Percentiles rank a stretch among this genome's conserved stretches.
phyloP scores from a whole-genome alignment of 2,888 invertebrate genomes.

The Ophioninae sp. region DNA sequence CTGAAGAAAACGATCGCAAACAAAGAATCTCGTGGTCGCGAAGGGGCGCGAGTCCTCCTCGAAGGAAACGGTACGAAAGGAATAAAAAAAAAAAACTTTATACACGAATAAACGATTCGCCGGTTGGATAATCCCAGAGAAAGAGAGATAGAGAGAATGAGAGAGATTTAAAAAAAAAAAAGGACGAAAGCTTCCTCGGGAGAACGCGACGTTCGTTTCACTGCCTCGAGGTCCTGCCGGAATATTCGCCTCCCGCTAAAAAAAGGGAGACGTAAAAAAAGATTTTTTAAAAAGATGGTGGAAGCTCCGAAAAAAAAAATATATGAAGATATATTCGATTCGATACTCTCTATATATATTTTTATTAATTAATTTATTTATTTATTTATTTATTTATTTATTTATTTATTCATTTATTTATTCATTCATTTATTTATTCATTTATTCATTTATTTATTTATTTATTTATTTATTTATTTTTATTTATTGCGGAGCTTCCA shows the following conservation, averaged over 20 bases:
- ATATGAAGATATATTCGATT: too few relatives aligned
- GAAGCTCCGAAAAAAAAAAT: too few relatives aligned
- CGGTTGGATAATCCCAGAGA: constrained; percentile 79
- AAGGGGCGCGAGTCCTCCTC: constrained; percentile 65
- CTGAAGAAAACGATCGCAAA: constrained; percentile 79
- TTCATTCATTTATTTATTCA: too few relatives aligned
- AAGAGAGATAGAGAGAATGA: constrained; percentile 69
- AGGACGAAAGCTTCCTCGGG: constrained; percentile 66
- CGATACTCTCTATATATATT: too few relatives aligned
- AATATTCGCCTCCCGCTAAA: constrained; percentile 33
- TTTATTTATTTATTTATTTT: too few relatives aligned
- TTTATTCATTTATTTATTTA: too few relatives aligned
- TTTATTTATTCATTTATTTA: too few relatives aligned
- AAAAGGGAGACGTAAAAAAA: constrained; percentile 17
- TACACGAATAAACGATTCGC: constrained; percentile 81
- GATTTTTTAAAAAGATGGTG: constrained; percentile 3
- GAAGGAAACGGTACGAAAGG: constrained; percentile 76
- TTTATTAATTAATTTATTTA: too few relatives aligned
- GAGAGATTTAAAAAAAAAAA: constrained; percentile 73
- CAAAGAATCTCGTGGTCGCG: constrained; percentile 78
- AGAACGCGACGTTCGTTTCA: constrained; percentile 44
- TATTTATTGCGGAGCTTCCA: constrained; percentile 11
- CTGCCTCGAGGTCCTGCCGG: constrained; percentile 30
- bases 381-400: too few relatives aligned
- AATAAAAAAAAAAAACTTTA: constrained; percentile 71